A percentile compares a stretch with the other conserved stretches of the same genome.
phyloP scores from a whole-genome alignment of 2,888 invertebrate genomes.

The Drosophila multiciliata region DNA sequence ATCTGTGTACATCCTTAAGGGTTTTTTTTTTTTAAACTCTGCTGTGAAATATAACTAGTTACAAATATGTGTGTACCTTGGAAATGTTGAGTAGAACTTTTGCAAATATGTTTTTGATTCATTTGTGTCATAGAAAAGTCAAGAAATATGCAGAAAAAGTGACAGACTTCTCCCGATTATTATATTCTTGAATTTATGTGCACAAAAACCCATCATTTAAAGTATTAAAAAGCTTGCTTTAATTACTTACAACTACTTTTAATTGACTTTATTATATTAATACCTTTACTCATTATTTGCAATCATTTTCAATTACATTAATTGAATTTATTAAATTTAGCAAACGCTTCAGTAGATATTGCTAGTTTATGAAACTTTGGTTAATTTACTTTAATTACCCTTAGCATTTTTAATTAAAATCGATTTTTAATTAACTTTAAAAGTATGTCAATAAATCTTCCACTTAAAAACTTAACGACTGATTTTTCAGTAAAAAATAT shows the following conservation, averaged over 20 bases:
- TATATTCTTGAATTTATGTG: not conserved
- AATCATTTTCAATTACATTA: not conserved
- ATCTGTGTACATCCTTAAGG: conserved; percentile 24
- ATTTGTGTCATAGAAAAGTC: not conserved
- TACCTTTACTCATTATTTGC: not conserved
- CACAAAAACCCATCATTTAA: not conserved
- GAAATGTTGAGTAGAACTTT: not conserved
- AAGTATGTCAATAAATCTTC: not conserved
- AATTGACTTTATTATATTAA: not conserved
- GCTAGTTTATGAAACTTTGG: not conserved
- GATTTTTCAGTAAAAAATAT: not conserved
- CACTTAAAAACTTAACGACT: not conserved
- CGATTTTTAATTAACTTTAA: not conserved
- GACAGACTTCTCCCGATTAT: not conserved
- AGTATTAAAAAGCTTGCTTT: not conserved
- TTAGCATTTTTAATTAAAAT: not conserved
- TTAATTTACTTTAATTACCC: not conserved
- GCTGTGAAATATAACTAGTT: conserved; percentile 3
- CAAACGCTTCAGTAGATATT: not conserved
- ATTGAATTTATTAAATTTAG: not conserved
- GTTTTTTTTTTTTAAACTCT: not conserved
- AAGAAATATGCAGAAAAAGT: not conserved
- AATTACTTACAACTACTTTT: not conserved
- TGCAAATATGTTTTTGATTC: not conserved
- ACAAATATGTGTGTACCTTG: not conserved